phyloP scores from a whole-genome alignment of 1,140 invertebrate species.

The Drosophila elegans region DNA sequence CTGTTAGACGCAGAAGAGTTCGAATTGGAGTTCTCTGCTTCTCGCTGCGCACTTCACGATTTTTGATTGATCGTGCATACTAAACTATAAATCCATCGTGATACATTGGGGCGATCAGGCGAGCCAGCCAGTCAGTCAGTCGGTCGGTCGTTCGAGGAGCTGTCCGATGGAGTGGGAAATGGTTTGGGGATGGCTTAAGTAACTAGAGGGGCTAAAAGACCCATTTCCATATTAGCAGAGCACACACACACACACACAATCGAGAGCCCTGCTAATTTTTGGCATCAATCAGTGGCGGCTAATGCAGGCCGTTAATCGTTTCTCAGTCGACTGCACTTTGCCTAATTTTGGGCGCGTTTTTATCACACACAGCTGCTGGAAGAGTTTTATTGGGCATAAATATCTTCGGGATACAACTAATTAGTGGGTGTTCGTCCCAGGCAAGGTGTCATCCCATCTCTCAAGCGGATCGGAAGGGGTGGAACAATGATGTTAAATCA shows the following conservation, averaged over 20 bases:
- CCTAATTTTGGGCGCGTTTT: constrained; percentile 79
- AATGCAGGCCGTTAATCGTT: constrained; percentile 80
- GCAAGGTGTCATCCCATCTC: constrained; percentile 67
- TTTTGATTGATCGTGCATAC: constrained; percentile 85
- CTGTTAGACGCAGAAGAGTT: constrained; percentile 68
- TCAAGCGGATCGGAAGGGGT: constrained; percentile 23
- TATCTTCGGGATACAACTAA: constrained; percentile 79
- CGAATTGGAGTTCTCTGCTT: constrained; percentile 27
- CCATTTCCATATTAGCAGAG: constrained; percentile 77
- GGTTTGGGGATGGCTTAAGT: neutral
- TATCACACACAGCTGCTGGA: constrained; percentile 77
- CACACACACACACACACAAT: constrained; percentile 32
- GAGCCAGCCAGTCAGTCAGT: constrained; percentile 56
- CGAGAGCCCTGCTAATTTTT: constrained; percentile 59
- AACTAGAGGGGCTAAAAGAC: constrained; percentile 2
- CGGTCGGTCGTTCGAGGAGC: constrained; percentile 26
- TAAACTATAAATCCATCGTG: constrained; percentile 85
- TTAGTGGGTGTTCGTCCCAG: constrained; percentile 67
- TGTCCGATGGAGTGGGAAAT: constrained; percentile 10
- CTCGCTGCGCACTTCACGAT: constrained; percentile 75
- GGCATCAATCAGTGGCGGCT: constrained; percentile 76
- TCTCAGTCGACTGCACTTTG: constrained; percentile 76
- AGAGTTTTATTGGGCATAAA: constrained; percentile 80
- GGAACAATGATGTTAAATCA: constrained; percentile 68
- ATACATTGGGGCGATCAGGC: constrained; percentile 85